These are phyloP conservation scores for Kryptolebias ocellatus DNA, from an alignment of 2,797 vertebrate species.

Conservation along the genomic window DNA sequence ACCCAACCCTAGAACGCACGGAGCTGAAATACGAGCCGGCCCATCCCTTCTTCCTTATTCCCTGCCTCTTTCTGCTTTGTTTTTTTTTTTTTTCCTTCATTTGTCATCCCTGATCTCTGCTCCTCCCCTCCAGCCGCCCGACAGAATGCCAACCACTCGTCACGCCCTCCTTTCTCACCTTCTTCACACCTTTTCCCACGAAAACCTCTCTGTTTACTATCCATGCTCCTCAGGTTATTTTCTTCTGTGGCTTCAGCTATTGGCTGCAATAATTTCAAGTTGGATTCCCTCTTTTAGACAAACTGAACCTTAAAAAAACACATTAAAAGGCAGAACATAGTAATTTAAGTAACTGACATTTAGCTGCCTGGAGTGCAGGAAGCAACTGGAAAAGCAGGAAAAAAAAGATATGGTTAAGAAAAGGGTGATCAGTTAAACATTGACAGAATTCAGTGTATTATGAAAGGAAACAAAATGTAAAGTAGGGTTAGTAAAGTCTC, in stretches of 20 bases:
- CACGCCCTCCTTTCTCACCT: conserved; percentile 63
- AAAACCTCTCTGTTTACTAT: conserved; percentile 56
- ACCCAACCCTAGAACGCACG: conserved; percentile 70
- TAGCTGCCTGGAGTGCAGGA: conserved; percentile 14
- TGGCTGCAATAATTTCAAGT: background rate
- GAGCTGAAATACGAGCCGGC: conserved; percentile 86
- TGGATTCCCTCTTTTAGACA: background rate
- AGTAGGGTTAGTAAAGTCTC: background rate
- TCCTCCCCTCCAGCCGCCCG: conserved; percentile 61
- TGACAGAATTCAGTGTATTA: background rate
- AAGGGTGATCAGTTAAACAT: conserved; percentile 2
- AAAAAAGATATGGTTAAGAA: background rate
- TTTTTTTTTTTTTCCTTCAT: no score
- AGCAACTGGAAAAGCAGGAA: conserved; percentile 42
- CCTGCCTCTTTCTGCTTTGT: conserved; percentile 51
- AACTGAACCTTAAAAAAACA: background rate
- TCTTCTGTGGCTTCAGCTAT: background rate
- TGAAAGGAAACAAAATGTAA: background rate
- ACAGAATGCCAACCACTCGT: conserved; percentile 77
- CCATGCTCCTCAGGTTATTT: conserved; percentile 38
- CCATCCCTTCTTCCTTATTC: conserved; percentile 61
- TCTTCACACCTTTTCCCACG: conserved; percentile 24
- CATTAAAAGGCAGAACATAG: background rate
- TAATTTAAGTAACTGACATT: background rate
- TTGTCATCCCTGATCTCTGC: conserved; percentile 50